Evolutionary conservation across 2,797 vertebrate species (phyloP).

Genomic region (Cynodonichthys magdalenae): DNA sequence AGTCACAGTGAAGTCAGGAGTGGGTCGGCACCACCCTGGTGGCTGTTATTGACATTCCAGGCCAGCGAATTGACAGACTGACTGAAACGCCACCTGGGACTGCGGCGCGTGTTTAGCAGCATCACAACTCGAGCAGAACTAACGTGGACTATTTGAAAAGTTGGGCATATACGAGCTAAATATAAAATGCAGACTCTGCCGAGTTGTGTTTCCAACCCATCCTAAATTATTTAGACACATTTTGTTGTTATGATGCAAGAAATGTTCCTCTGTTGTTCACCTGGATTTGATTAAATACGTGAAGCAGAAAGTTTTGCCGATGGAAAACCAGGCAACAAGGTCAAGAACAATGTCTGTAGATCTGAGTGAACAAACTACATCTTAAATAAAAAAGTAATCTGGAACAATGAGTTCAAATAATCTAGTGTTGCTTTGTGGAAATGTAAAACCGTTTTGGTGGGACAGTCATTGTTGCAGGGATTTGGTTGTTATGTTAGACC

Average conservation of each 20-base stretch:
- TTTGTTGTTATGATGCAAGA: not conserved
- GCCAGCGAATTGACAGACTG: conserved; percentile 20
- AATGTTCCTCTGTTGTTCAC: not conserved
- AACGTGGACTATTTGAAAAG: not conserved
- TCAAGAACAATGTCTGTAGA: not conserved
- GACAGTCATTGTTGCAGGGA: no score
- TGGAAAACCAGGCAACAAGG: no score
- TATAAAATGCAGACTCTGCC: not conserved
- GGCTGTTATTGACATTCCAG: conserved; percentile 46
- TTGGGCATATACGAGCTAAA: not conserved
- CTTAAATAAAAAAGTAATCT: no score
- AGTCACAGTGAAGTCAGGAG: conserved; percentile 35
- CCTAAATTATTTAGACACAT: not conserved
- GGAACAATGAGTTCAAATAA: no score
- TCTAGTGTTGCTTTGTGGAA: not conserved
- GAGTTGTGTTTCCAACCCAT: not conserved
- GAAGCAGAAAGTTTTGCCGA: no score
- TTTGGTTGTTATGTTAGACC: no score
- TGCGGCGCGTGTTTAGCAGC: conserved; percentile 25
- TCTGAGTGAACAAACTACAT: no score
- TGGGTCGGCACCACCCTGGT: conserved; percentile 24
- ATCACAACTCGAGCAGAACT: conserved; percentile 12
- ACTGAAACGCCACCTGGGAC: conserved; percentile 18
- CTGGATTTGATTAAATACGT: no score
- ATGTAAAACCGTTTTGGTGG: not conserved